Evolutionary conservation across 2,888 invertebrate genomes (phyloP).

Genomic region (Gymnoscelis rufifasciata): DNA sequence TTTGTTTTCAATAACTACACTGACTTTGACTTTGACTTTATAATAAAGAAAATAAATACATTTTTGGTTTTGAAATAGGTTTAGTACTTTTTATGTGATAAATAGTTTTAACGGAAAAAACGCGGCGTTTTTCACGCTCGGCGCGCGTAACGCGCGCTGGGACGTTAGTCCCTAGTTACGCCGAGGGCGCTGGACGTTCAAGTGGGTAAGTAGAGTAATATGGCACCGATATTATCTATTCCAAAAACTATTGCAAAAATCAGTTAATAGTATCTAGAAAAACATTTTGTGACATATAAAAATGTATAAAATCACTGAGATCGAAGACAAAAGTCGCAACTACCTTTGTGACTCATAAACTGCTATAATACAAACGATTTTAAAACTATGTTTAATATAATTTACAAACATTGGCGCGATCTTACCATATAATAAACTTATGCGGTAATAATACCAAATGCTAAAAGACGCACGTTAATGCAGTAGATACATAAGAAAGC

Average conservation of each 20-base stretch:
- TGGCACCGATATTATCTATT: slow-evolving; percentile 3
- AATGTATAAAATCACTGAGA: slow-evolving; percentile 16
- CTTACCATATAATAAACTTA: slow-evolving; percentile 45
- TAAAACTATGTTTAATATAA: slow-evolving; percentile 9
- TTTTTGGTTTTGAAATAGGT: too few relatives aligned
- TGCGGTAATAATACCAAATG: background rate
- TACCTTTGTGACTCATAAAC: slow-evolving; percentile 8
- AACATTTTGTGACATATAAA: slow-evolving; percentile 2
- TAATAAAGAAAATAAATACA: too few relatives aligned
- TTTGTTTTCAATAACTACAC: too few relatives aligned
- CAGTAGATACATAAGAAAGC: background rate
- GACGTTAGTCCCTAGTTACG: too few relatives aligned
- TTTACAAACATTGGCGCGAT: slow-evolving; percentile 12
- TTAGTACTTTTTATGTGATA: too few relatives aligned
- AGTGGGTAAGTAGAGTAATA: slow-evolving; percentile 1
- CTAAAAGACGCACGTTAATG: background rate
- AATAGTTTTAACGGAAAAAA: too few relatives aligned
- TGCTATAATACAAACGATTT: slow-evolving; percentile 16
- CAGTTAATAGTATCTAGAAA: background rate
- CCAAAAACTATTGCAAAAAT: slow-evolving; percentile 1
- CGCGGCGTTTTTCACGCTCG: too few relatives aligned
- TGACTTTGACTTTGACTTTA: too few relatives aligned
- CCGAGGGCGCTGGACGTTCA: too few relatives aligned
- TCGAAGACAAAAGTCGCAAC: slow-evolving; percentile 11
- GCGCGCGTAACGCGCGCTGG: too few relatives aligned